Percentiles rank a stretch among this genome's conserved stretches.
Evolutionary conservation across 2,797 vertebrate genomes (phyloP).

Genomic region (Melanotaenia parkinsoni): DNA sequence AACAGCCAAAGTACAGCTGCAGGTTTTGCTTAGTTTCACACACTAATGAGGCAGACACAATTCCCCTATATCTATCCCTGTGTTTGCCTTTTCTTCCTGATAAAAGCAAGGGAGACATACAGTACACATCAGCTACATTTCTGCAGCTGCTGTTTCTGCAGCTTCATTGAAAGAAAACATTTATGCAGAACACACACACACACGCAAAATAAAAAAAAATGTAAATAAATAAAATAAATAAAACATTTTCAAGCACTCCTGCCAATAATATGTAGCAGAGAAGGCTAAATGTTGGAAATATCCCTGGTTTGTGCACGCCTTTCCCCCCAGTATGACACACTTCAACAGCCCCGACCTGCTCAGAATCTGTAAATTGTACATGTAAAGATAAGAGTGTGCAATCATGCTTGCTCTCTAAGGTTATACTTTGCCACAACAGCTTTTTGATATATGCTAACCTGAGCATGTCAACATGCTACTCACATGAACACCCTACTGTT

Average conservation of each 20-base stretch:
- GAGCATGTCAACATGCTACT: background rate
- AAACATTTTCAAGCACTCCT: background rate
- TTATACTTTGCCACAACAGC: background rate
- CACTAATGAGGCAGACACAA: background rate
- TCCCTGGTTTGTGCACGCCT: background rate
- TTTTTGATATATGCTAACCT: background rate
- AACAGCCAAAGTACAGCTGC: background rate
- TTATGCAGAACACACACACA: background rate
- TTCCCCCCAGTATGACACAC: background rate
- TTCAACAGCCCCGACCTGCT: background rate
- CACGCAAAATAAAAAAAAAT: too few species aligned
- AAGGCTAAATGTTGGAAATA: background rate
- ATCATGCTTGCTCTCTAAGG: background rate
- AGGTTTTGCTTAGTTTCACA: background rate
- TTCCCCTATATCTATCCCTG: background rate
- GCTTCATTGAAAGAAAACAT: background rate
- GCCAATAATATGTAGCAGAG: background rate
- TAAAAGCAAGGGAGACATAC: background rate
- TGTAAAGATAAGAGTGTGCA: constrained; percentile 5
- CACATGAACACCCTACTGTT: background rate
- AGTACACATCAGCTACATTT: background rate
- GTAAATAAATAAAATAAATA: background rate
- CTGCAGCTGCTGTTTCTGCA: background rate
- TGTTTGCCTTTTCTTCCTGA: background rate
- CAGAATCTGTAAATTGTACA: background rate